Conservation (phyloP, 2,113 vertebrate genomes). For the Propithecus coquereli region DNA sequence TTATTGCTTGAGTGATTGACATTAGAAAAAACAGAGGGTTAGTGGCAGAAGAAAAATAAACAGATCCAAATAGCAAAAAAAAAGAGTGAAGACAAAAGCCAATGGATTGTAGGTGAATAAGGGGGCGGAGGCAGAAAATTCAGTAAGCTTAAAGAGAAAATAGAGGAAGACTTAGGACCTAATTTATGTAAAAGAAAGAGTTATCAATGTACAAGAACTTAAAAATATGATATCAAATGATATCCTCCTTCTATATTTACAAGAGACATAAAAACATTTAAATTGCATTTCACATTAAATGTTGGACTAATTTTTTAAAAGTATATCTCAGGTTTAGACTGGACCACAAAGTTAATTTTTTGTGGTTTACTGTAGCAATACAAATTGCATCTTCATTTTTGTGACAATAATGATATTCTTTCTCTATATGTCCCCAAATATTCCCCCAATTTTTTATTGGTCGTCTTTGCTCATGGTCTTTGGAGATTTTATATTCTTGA, state of each 20-base stretch:
- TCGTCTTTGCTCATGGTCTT: background rate
- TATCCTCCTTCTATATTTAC: background rate
- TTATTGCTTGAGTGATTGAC: background rate
- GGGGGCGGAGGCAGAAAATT: background rate
- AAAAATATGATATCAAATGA: background rate
- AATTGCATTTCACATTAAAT: slow-evolving; percentile 22
- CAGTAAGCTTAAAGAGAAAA: background rate
- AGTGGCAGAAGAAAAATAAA: background rate
- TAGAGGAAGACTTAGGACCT: background rate
- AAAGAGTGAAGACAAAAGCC: background rate
- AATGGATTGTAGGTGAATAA: background rate
- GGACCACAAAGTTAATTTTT: background rate
- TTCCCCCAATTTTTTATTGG: background rate
- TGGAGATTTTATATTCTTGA: background rate
- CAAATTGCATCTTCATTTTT: background rate
- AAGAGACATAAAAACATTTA: background rate
- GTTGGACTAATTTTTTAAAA: background rate
- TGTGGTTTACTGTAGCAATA: background rate
- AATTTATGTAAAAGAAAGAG: background rate
- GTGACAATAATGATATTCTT: background rate
- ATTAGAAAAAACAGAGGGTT: background rate
- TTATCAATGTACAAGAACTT: background rate
- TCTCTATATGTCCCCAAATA: background rate
- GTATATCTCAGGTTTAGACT: background rate
- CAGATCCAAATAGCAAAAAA: background rate